Evolutionary conservation across 2,113 vertebrate species (phyloP).

Genomic region (Castor canadensis): DNA sequence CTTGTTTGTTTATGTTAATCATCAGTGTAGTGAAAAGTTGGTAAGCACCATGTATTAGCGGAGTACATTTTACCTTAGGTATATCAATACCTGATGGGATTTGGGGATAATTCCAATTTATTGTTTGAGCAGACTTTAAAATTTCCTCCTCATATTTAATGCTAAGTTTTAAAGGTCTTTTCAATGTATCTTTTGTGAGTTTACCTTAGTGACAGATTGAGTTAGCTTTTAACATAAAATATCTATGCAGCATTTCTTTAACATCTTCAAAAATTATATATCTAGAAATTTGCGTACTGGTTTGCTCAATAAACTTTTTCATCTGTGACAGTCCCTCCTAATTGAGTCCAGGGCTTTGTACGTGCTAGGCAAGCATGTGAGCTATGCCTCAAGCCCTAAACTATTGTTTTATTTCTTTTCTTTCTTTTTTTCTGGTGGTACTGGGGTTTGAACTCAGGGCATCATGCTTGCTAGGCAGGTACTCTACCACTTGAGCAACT

Average conservation of each 20-base stretch:
- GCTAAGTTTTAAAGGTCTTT: slow-evolving; percentile 42
- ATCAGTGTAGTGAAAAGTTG: background rate
- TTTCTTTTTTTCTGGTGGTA: too few species aligned
- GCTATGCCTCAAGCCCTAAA: too few species aligned
- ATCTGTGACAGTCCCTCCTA: background rate
- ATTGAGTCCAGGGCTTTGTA: too few species aligned
- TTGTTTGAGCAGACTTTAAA: background rate
- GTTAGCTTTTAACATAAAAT: slow-evolving; percentile 32
- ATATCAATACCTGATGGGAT: background rate
- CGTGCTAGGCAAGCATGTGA: too few species aligned
- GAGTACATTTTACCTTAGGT: background rate
- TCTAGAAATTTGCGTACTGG: background rate
- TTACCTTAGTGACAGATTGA: background rate
- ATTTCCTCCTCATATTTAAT: background rate
- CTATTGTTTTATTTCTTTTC: too few species aligned
- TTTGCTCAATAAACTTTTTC: background rate
- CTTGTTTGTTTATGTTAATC: too few species aligned
- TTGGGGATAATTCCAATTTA: slow-evolving; percentile 1
- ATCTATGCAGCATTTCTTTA: background rate
- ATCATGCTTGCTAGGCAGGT: too few species aligned
- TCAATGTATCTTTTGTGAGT: background rate
- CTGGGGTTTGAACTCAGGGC: too few species aligned
- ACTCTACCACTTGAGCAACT: too few species aligned
- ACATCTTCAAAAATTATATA: slow-evolving; percentile 1
- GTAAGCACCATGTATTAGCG: background rate